These are phyloP conservation scores for Laticauda laticaudata DNA, from an alignment of 2,113 vertebrate genomes.

Conservation along the genomic window DNA sequence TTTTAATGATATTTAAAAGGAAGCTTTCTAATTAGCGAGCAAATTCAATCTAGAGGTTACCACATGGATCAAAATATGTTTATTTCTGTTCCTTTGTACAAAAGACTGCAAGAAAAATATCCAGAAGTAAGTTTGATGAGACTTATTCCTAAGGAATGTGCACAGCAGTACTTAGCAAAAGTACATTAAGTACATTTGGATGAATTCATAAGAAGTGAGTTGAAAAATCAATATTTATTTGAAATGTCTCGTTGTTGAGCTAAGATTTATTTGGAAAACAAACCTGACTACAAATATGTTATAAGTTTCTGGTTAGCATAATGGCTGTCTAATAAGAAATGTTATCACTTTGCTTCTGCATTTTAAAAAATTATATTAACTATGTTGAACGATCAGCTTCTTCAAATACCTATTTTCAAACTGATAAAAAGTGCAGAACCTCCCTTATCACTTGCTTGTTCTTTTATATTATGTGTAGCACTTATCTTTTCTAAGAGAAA, in stretches of 20 bases:
- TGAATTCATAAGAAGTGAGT: conserved; percentile 52
- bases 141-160: background rate
- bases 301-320: conserved; percentile 27
- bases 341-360: conserved; percentile 33
- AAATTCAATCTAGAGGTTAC: conserved; percentile 22
- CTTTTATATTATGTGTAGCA: background rate
- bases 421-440: conserved; percentile 18
- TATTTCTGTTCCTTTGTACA: conserved; percentile 34
- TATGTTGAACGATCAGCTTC: conserved; percentile 38
- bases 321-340: conserved; percentile 12
- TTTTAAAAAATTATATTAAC: conserved; percentile 32
- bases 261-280: conserved; percentile 58
- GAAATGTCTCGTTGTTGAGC: conserved; percentile 55
- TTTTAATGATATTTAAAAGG: conserved; percentile 25
- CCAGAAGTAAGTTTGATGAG: background rate
- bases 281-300: conserved; percentile 58
- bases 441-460: conserved; percentile 5
- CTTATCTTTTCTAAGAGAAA: conserved; percentile 45
- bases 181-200: conserved; percentile 31
- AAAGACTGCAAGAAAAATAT: conserved; percentile 18
- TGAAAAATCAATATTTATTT: conserved; percentile 12
- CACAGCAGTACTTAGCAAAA: background rate
- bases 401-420: conserved; percentile 23
- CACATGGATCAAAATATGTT: conserved; percentile 27
- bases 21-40: conserved; percentile 13